phyloP scores from a whole-genome alignment of 2,888 invertebrate genomes.

The Eucriotettix oculatus region DNA sequence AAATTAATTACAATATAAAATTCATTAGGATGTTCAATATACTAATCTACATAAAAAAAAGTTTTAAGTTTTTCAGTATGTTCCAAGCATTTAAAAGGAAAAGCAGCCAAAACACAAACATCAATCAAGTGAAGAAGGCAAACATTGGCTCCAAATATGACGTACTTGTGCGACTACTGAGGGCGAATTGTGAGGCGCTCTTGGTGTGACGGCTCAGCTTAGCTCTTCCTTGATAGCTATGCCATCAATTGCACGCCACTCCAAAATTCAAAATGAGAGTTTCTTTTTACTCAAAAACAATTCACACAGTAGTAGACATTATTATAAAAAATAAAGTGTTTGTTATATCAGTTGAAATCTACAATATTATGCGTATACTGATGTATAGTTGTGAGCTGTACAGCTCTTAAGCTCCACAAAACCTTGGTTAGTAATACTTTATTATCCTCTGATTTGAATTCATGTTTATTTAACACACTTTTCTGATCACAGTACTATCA shows the following conservation, averaged over 20 bases:
- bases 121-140: background rate
- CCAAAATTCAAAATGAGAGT: background rate
- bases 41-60: background rate
- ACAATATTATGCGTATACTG: conserved; percentile 11
- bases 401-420: conserved; percentile 1
- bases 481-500: too few species aligned
- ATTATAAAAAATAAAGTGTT: conserved; percentile 12
- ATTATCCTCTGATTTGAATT: background rate
- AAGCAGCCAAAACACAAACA: background rate
- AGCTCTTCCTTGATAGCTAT: background rate
- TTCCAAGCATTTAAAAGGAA: background rate
- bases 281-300: conserved; percentile 5
- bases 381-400: conserved; percentile 11
- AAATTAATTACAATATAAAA: too few species aligned
- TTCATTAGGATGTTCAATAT: background rate
- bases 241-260: background rate
- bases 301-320: conserved; percentile 6
- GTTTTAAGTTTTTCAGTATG: background rate
- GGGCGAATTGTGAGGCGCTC: background rate
- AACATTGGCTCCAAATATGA: background rate
- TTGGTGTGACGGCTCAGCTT: background rate
- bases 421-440: background rate
- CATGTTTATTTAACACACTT: too few species aligned
- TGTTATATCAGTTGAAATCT: conserved; percentile 6
- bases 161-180: background rate